phyloP scores from a whole-genome alignment of 2,888 invertebrate genomes.

The Eilema griseolum region DNA sequence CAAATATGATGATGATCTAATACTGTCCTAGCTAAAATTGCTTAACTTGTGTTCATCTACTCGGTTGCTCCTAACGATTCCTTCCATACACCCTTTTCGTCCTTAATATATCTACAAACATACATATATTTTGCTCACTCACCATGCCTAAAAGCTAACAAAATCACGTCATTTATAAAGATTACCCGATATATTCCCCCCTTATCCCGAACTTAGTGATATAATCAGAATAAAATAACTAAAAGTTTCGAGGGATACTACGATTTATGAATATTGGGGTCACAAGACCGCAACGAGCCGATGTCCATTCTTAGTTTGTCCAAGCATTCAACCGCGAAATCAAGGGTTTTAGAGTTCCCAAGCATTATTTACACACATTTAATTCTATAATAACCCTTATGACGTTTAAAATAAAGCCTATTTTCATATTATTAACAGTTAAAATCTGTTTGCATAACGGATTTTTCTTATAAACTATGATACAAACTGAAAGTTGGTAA shows the following conservation, averaged over 20 bases:
- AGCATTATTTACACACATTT: background rate
- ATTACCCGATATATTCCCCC: slow-evolving; percentile 18
- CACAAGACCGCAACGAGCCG: slow-evolving; percentile 49
- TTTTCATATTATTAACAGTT: background rate
- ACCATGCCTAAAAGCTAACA: slow-evolving; percentile 6
- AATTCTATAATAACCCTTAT: slow-evolving; percentile 27
- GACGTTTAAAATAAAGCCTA: slow-evolving; percentile 3
- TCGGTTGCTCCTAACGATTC: too few relatives aligned
- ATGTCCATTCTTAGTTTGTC: slow-evolving; percentile 58
- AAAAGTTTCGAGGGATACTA: slow-evolving; percentile 36
- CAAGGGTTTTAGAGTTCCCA: slow-evolving; percentile 47
- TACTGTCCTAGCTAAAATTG: too few relatives aligned
- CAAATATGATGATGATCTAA: too few relatives aligned
- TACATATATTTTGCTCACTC: background rate
- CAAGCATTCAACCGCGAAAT: slow-evolving; percentile 59
- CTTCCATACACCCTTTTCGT: too few relatives aligned
- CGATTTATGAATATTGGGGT: slow-evolving; percentile 62
- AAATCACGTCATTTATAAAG: slow-evolving; percentile 19
- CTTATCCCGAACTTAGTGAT: slow-evolving; percentile 17
- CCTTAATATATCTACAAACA: too few relatives aligned
- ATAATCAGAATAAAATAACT: slow-evolving; percentile 42
- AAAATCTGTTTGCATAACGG: slow-evolving; percentile 24
- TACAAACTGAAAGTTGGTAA: slow-evolving; percentile 50
- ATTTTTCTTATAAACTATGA: slow-evolving; percentile 55
- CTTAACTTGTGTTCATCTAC: too few relatives aligned